Evolutionary conservation across 2,113 vertebrate genomes (phyloP).

Genomic region (Cettia cetti): DNA sequence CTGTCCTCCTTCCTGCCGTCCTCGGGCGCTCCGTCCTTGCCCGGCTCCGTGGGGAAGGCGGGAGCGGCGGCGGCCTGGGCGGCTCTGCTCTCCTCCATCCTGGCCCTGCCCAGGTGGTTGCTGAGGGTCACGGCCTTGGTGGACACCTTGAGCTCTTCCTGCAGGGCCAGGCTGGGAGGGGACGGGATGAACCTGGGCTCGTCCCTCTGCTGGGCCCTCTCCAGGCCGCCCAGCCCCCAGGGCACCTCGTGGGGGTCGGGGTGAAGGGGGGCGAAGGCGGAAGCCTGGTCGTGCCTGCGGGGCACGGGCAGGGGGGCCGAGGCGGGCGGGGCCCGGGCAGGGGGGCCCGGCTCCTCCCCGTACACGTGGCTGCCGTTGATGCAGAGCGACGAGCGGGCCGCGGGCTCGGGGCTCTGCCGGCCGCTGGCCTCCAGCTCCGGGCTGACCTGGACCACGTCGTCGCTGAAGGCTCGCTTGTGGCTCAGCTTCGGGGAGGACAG

Average conservation of each 20-base stretch:
- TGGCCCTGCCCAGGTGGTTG: constrained; percentile 63
- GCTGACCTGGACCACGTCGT: constrained; percentile 78
- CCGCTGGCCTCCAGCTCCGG: constrained; percentile 63
- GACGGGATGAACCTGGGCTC: constrained; percentile 51
- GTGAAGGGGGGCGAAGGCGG: constrained; percentile 59
- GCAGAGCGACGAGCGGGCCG: constrained; percentile 81
- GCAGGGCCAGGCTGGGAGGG: constrained; percentile 35
- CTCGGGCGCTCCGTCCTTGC: constrained; percentile 49
- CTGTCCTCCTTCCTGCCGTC: constrained; percentile 59
- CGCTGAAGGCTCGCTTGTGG: constrained; percentile 81
- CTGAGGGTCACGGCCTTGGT: constrained; percentile 77
- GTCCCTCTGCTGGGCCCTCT: constrained; percentile 68
- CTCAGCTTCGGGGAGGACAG: constrained; percentile 71
- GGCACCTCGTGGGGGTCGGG: not conserved
- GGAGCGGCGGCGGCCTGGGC: constrained; percentile 55
- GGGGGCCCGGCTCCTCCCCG: constrained; percentile 54
- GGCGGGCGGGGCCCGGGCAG: constrained; percentile 67
- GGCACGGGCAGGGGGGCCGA: constrained; percentile 65
- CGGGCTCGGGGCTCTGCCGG: constrained; percentile 67
- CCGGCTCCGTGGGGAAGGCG: not conserved
- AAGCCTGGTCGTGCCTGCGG: constrained; percentile 55
- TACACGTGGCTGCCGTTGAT: constrained; percentile 90
- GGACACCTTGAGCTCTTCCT: constrained; percentile 71
- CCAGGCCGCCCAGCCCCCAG: constrained; percentile 17
- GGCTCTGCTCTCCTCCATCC: constrained; percentile 35